Conservation (phyloP, 2,888 invertebrate genomes). For the Temnothorax rugatulus region DNA sequence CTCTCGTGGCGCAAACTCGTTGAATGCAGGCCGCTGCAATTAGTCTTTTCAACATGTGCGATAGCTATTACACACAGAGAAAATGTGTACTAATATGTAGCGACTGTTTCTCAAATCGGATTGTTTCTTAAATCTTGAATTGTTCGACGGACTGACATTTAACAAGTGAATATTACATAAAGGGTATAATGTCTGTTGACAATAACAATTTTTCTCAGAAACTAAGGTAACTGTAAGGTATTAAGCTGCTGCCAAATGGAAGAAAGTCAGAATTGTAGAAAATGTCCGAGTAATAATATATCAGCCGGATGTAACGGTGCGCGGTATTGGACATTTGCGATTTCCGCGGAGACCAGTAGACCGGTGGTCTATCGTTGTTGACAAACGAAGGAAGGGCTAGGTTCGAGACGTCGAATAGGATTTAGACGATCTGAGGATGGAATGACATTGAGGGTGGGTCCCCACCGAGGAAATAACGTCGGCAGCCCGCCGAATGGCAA, state of each 20-base stretch:
- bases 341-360: constrained; percentile 73
- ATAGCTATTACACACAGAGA: neutral
- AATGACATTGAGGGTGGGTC: constrained; percentile 62
- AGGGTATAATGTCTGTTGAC: neutral
- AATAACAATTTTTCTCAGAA: neutral
- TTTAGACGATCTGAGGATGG: constrained; percentile 74
- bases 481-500: constrained; percentile 74
- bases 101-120: neutral
- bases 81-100: neutral
- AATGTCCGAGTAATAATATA: constrained; percentile 49
- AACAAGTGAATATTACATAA: neutral
- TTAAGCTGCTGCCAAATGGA: constrained; percentile 41
- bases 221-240: neutral
- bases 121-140: neutral
- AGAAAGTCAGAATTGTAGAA: constrained; percentile 43
- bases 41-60: constrained; percentile 63
- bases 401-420: constrained; percentile 75
- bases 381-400: constrained; percentile 72
- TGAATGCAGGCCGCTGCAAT: constrained; percentile 74
- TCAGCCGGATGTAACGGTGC: constrained; percentile 37
- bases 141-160: no score
- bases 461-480: constrained; percentile 76
- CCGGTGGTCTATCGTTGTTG: constrained; percentile 69
- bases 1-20: constrained; percentile 78
- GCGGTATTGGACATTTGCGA: constrained; percentile 71